phyloP scores from a whole-genome alignment of 2,888 invertebrate species.

The Acleris cristana region DNA sequence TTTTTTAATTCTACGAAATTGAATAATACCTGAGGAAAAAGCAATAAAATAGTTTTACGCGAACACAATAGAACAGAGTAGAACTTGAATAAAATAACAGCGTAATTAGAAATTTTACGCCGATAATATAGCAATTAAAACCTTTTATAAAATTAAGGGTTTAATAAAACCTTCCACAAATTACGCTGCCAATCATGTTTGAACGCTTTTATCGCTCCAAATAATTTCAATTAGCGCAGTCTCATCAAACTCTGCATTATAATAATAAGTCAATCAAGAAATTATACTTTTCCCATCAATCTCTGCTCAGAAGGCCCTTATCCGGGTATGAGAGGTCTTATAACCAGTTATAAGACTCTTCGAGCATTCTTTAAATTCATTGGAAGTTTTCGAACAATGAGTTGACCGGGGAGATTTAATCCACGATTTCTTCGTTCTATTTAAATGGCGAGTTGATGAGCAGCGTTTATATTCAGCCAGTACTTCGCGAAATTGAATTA shows the following conservation, averaged over 20 bases:
- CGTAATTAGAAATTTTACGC: too few species aligned
- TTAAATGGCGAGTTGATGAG: slow-evolving; percentile 14
- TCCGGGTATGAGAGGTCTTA: too few species aligned
- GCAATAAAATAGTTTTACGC: too few species aligned
- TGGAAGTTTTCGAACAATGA: slow-evolving; percentile 20
- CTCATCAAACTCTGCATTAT: slow-evolving; percentile 39
- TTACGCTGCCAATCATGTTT: slow-evolving; percentile 19
- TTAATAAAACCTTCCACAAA: slow-evolving; percentile 24
- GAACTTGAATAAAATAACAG: too few species aligned
- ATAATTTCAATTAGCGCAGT: slow-evolving; percentile 45
- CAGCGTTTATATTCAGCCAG: slow-evolving; percentile 9
- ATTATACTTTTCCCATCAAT: slow-evolving; percentile 49
- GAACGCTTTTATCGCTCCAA: slow-evolving; percentile 34
- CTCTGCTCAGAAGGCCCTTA: slow-evolving; percentile 33
- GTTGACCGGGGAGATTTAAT: slow-evolving; percentile 3
- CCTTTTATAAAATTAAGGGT: slow-evolving; percentile 1
- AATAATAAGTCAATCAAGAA: slow-evolving; percentile 42
- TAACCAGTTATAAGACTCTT: neutral
- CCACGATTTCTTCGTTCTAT: slow-evolving; percentile 18
- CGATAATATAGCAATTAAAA: slow-evolving; percentile 1
- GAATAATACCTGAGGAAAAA: too few species aligned
- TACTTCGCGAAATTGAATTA: slow-evolving; percentile 3
- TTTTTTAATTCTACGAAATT: too few species aligned
- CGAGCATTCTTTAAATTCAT: slow-evolving; percentile 31
- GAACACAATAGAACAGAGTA: too few species aligned